Evolutionary conservation across 53 echinoderm and acorn worm species (phyloP).

Genomic region (Holothuria scabra): DNA sequence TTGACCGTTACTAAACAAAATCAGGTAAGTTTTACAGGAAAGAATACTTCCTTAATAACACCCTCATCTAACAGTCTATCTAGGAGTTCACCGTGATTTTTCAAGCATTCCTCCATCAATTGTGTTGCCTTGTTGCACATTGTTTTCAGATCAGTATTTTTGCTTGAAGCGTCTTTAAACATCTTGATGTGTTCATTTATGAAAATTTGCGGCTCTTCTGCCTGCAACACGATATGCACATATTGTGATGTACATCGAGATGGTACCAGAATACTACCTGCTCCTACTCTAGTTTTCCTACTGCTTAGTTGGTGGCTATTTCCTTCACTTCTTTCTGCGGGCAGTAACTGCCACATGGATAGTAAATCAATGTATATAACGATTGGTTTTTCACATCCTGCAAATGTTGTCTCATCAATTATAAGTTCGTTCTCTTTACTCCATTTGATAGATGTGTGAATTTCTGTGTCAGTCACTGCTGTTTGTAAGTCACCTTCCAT

Average conservation of each 20-base stretch:
- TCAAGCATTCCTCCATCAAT: no score
- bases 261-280: not conserved
- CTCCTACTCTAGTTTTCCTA: not conserved
- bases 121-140: not conserved
- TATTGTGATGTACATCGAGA: constrained; percentile 1
- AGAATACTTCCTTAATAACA: no score
- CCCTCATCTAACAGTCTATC: no score
- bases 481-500: no score
- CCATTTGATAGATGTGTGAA: no score
- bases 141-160: not conserved
- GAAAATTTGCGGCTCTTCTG: not conserved
- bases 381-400: not conserved
- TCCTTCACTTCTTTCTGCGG: not conserved
- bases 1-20: no score
- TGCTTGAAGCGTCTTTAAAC: not conserved
- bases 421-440: not conserved
- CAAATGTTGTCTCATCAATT: not conserved
- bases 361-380: not conserved
- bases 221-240: not conserved
- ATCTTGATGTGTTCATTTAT: not conserved
- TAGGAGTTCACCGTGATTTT: no score
- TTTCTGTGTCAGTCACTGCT: no score
- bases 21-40: no score
- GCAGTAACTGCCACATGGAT: constrained; percentile 12
- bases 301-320: no score